These are phyloP conservation scores for Chloroclystis v-ata DNA, from an alignment of 2,888 invertebrate genomes.

Conservation along the genomic window DNA sequence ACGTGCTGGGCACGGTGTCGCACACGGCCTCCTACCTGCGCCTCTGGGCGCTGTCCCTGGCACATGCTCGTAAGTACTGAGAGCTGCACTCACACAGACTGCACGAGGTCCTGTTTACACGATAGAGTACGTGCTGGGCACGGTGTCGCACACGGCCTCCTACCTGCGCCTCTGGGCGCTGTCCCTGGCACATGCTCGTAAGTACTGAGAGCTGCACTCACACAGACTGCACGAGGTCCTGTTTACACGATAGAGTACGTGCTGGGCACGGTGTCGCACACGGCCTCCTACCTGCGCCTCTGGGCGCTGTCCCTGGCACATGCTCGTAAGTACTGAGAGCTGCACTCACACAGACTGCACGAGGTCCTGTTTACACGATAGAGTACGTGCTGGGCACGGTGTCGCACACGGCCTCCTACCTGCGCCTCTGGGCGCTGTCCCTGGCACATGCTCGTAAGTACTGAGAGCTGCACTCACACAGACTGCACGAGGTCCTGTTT, in stretches of 20 bases:
- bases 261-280: conserved; percentile 93
- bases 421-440: conserved; percentile 93
- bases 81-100: conserved; percentile 52
- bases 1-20: conserved; percentile 92
- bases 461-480: conserved; percentile 39
- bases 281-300: conserved; percentile 91
- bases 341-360: conserved; percentile 60
- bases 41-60: conserved; percentile 92
- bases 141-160: conserved; percentile 94
- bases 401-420: conserved; percentile 93
- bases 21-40: conserved; percentile 94
- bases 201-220: conserved; percentile 26
- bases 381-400: conserved; percentile 94
- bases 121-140: conserved; percentile 92
- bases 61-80: conserved; percentile 88
- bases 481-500: conserved; percentile 85
- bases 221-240: conserved; percentile 82
- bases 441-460: conserved; percentile 81
- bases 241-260: conserved; percentile 93
- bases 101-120: conserved; percentile 89
- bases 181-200: conserved; percentile 83
- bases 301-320: conserved; percentile 95
- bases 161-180: conserved; percentile 94
- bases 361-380: conserved; percentile 91
- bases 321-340: conserved; percentile 21